phyloP scores from a whole-genome alignment of 2,888 invertebrate genomes.

The Lasioglossum leucozonium region DNA sequence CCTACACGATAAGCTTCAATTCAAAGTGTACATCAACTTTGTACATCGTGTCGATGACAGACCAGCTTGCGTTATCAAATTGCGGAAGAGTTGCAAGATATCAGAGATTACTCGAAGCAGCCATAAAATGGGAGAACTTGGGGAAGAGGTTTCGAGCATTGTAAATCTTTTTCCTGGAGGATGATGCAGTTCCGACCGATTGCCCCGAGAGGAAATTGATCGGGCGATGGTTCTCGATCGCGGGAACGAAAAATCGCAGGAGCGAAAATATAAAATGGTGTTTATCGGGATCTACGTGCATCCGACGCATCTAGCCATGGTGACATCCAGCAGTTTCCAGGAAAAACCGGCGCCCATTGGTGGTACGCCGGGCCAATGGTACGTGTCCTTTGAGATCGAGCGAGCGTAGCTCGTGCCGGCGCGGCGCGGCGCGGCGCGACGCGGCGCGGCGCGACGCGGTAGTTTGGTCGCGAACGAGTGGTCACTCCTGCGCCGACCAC shows the following conservation, averaged over 20 bases:
- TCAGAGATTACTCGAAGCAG: background rate
- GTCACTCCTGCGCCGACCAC: slow-evolving; percentile 72
- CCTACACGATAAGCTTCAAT: background rate
- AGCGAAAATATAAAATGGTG: background rate
- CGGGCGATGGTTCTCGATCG: background rate
- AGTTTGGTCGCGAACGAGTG: slow-evolving; percentile 48
- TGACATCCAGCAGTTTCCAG: slow-evolving; percentile 51
- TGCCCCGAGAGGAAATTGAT: background rate
- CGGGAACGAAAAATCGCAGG: background rate
- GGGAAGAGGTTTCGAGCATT: too few species aligned
- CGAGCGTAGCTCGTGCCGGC: background rate
- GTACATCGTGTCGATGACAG: background rate
- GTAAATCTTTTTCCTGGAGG: background rate
- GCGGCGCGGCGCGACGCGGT: background rate
- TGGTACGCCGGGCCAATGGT: slow-evolving; percentile 54
- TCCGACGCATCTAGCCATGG: slow-evolving; percentile 31
- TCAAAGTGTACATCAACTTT: too few species aligned
- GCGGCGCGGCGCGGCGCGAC: background rate
- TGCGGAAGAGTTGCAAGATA: background rate
- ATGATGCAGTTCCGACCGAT: background rate
- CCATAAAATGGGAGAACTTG: background rate
- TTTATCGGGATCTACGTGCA: slow-evolving; percentile 23
- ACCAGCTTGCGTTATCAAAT: background rate
- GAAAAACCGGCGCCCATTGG: slow-evolving; percentile 54
- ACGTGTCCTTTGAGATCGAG: slow-evolving; percentile 30